Conservation (phyloP, 2,888 invertebrate genomes). For the Actias luna region DNA sequence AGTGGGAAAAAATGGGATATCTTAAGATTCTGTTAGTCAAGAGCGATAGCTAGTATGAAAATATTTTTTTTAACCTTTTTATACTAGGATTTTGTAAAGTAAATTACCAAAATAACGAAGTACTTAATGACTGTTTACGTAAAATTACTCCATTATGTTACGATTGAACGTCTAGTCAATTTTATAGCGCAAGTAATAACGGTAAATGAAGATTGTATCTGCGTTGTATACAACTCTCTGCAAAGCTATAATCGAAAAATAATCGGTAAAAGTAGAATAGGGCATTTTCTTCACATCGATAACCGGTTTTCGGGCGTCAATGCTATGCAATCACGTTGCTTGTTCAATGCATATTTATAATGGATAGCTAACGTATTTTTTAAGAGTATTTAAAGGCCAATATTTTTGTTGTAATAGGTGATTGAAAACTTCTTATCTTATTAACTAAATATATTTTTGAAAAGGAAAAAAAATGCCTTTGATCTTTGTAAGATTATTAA, state of each 20-base stretch:
- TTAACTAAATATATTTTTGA: too few species aligned
- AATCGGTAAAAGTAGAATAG: slow-evolving; percentile 1
- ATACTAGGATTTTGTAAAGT: too few species aligned
- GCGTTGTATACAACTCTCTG: neutral
- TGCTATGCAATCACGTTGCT: slow-evolving; percentile 57
- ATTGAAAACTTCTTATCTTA: neutral
- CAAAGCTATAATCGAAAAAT: slow-evolving; percentile 1
- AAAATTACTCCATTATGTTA: neutral
- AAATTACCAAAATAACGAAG: neutral
- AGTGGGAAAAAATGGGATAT: too few species aligned
- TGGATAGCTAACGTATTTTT: neutral
- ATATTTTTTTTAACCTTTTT: too few species aligned
- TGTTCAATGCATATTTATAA: neutral
- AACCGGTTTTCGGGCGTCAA: slow-evolving; percentile 59
- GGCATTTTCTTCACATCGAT: slow-evolving; percentile 36
- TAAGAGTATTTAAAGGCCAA: neutral
- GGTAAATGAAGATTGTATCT: neutral
- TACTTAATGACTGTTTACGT: neutral
- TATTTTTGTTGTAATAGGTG: neutral
- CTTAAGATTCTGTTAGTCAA: too few species aligned
- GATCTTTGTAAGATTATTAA: neutral
- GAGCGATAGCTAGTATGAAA: too few species aligned
- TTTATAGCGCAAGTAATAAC: neutral
- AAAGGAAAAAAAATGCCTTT: too few species aligned
- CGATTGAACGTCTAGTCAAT: neutral